phyloP scores from a whole-genome alignment of 1,140 invertebrate species.

The Wiebesia pumilae region DNA sequence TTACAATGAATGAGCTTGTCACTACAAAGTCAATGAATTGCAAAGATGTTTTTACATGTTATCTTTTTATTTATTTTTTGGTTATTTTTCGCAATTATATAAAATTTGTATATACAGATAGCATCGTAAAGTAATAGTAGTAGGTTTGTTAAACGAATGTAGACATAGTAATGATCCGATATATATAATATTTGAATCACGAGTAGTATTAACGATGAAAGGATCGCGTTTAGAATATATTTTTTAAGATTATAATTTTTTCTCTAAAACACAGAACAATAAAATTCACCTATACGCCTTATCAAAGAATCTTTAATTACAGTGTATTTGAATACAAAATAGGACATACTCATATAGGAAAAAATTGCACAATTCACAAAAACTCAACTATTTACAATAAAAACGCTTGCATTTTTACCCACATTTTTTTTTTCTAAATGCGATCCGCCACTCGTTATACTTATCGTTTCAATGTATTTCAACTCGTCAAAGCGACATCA shows the following conservation, averaged over 20 bases:
- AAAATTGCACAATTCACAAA: constrained; percentile 31
- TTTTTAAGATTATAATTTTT: constrained; percentile 17
- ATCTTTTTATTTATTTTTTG: constrained; percentile 56
- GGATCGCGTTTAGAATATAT: constrained; percentile 40
- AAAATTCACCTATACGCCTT: constrained; percentile 1
- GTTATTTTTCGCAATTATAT: constrained; percentile 70
- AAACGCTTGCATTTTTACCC: constrained; percentile 2
- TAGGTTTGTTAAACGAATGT: constrained; percentile 68
- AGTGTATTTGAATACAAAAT: constrained; percentile 50
- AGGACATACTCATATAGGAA: constrained; percentile 34
- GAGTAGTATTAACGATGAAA: constrained; percentile 62
- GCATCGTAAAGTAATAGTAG: constrained; percentile 69
- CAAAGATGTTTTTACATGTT: constrained; percentile 52
- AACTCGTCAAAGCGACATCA: constrained; percentile 15
- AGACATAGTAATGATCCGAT: constrained; percentile 63
- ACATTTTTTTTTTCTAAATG: constrained; percentile 15
- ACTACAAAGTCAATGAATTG: constrained; percentile 54
- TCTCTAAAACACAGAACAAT: not conserved
- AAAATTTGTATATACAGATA: constrained; percentile 73
- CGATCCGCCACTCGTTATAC: constrained; percentile 17
- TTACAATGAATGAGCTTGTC: constrained; percentile 54
- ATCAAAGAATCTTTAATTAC: constrained; percentile 34
- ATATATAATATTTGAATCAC: constrained; percentile 62
- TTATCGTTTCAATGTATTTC: constrained; percentile 23
- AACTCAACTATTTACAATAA: constrained; percentile 46